Evolutionary conservation across 2,113 vertebrate genomes (phyloP), one percentile per base, ranked within the genome.

Genomic region (Menidia beryllina): DNA sequence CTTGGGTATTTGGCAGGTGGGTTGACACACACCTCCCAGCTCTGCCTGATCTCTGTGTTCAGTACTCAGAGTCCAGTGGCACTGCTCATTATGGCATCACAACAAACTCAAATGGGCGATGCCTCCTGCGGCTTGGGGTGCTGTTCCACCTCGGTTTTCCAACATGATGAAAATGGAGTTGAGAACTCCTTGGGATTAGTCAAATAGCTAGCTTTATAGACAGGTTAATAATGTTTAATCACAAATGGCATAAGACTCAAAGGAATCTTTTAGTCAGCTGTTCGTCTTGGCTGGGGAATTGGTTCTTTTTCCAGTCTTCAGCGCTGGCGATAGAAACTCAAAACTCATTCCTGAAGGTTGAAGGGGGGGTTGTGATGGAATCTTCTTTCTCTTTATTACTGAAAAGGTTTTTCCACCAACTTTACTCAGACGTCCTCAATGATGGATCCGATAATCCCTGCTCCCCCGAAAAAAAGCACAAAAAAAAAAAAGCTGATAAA

Each of bases 21-120:
- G 21, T 61, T n/a, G 3, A 36, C 6, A 10, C n/a, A 49, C 47
- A 36, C 21, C 39, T 51, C 47, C 24, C 2, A 43, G 61, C n/a
- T 53, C 19, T 5, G 4, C 49, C 48, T 19, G 50, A n/a, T 67
- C 49, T 54, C 53, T 60, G 20, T 34, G 56, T 56, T 89, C 78
- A 88, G 58, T 57, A 26, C 75, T 69, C 20, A n/a, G 19, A 67
- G 77, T 83, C 74, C 73, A 79, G 79, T 49, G 64, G 70, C 38
- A 13, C 14, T 60, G 60, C 56, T 72, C 39, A 51, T 68, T 82
- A 70, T 39, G 82, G 45, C 74, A 77, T 82, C 25, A 69, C 51
- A 38, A 63, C 26, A 79, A 30, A 53, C 20, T 21, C 52, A 51
- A 21, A 12, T 52, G 63, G 2, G 15, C 77, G 62, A 41, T 68